phyloP scores from a whole-genome alignment of 2,113 vertebrate genomes.

The Mohoua ochrocephala region DNA sequence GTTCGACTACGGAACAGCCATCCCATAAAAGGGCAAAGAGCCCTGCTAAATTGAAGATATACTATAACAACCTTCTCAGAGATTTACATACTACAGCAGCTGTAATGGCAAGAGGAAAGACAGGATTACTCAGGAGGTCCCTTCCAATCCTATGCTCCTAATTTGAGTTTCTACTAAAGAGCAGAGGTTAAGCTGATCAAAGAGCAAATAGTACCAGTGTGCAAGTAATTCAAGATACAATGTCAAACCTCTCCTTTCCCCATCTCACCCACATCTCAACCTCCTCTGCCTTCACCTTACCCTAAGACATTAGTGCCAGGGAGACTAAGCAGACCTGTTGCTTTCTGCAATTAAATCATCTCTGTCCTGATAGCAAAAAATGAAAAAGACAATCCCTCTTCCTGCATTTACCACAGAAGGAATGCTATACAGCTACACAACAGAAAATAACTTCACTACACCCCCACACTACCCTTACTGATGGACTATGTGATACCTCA shows the following conservation, averaged over 20 bases:
- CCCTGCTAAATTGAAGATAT: background rate
- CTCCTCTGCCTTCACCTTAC: background rate
- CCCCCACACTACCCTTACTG: background rate
- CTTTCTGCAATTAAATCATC: background rate
- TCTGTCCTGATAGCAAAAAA: background rate
- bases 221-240: background rate
- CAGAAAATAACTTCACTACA: background rate
- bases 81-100: background rate
- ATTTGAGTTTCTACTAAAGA: background rate
- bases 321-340: background rate
- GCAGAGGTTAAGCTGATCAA: background rate
- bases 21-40: background rate
- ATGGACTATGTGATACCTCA: fast-evolving
- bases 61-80: background rate
- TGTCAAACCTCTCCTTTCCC: background rate
- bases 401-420: background rate
- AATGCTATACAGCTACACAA: background rate
- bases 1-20: background rate
- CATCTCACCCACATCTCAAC: background rate
- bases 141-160: background rate
- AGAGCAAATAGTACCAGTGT: background rate
- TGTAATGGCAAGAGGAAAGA: background rate
- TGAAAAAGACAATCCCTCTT: background rate
- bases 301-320: background rate
- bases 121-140: background rate